Percentiles rank a stretch among this genome's conserved stretches.
phyloP scores from a whole-genome alignment of 2,113 vertebrate genomes.

The Sinocyclocheilus rhinocerous region DNA sequence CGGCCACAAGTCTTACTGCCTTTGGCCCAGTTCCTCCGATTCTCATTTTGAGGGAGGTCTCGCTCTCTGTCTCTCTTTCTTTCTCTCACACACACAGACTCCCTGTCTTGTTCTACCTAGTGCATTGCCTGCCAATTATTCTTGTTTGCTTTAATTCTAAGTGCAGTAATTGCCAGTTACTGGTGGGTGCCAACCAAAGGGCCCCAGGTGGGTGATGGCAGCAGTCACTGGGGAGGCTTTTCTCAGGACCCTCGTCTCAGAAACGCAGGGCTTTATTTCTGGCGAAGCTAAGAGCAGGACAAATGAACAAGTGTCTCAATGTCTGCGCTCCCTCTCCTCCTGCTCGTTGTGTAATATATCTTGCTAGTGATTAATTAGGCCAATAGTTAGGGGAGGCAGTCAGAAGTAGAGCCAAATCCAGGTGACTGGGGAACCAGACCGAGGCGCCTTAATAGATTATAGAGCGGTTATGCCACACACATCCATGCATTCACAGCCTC shows the following conservation, averaged over 20 bases:
- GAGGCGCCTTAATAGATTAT: slow-evolving; percentile 32
- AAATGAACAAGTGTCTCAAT: slow-evolving; percentile 34
- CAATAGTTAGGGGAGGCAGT: slow-evolving; percentile 31
- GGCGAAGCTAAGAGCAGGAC: slow-evolving; percentile 10
- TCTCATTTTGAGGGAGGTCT: slow-evolving; percentile 15
- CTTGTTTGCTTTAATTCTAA: slow-evolving; percentile 56
- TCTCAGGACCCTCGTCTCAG: not conserved
- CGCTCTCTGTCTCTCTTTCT: slow-evolving; percentile 12
- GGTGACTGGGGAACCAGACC: slow-evolving; percentile 6
- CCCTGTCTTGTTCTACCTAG: slow-evolving; percentile 8
- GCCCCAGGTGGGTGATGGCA: slow-evolving; percentile 28
- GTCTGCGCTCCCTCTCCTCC: slow-evolving; percentile 20
- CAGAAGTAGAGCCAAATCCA: slow-evolving; percentile 26
- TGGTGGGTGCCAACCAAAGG: slow-evolving; percentile 33
- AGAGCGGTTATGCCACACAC: slow-evolving; percentile 4
- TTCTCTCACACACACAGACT: not conserved
- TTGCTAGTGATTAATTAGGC: slow-evolving; percentile 29
- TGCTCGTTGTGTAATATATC: slow-evolving; percentile 27
- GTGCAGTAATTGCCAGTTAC: slow-evolving; percentile 51
- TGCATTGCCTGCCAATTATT: slow-evolving; percentile 37
- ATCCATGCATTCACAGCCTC: not conserved
- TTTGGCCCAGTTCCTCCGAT: slow-evolving; percentile 18
- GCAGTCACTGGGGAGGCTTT: not conserved
- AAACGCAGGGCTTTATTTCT: slow-evolving; percentile 22
- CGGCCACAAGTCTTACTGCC: slow-evolving; percentile 24